These are phyloP conservation scores for Norana najaformis DNA, from an alignment of 2,888 invertebrate species.

Conservation along the genomic window DNA sequence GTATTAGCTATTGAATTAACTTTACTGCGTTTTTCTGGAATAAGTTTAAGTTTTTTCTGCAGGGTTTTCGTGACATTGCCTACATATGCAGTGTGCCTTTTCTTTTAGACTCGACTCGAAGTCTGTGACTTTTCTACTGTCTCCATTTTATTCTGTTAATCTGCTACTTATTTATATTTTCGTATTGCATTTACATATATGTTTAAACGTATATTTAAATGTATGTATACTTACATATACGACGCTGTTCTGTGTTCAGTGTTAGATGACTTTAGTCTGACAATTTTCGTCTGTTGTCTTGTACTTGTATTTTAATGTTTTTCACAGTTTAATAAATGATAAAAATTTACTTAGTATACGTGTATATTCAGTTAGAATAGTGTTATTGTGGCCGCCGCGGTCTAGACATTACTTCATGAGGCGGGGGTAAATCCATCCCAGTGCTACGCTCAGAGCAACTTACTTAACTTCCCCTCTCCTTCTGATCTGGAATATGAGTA, in stretches of 20 bases:
- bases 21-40: neutral
- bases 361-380: neutral
- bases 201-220: neutral
- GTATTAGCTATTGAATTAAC: neutral
- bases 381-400: no score
- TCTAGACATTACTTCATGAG: no score
- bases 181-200: neutral
- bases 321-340: neutral
- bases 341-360: neutral
- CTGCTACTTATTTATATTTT: neutral
- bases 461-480: no score
- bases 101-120: neutral
- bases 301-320: neutral
- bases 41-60: neutral
- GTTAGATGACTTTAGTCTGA: conserved; percentile 1
- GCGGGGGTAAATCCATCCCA: no score
- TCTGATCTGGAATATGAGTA: no score
- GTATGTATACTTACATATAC: neutral
- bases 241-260: neutral
- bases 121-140: neutral
- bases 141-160: neutral
- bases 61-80: conserved; percentile 3
- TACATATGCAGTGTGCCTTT: neutral
- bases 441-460: no score
- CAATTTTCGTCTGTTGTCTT: neutral